phyloP scores from a whole-genome alignment of 1,140 invertebrate species.

The Camponotus vicinus region DNA sequence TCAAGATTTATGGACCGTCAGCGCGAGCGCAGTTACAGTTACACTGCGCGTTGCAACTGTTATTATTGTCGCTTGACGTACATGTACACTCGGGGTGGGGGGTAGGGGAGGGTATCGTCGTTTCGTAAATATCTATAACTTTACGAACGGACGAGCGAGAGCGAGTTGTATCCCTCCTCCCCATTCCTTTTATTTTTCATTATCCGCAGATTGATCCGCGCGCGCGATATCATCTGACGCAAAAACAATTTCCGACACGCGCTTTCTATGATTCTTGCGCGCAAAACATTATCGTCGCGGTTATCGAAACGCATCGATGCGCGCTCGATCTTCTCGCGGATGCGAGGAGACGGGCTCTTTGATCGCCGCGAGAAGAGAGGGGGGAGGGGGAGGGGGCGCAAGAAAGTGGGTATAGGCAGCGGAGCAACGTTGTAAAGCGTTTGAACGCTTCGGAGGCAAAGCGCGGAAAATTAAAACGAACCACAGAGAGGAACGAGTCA shows the following conservation, averaged over 20 bases:
- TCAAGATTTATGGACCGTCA: slow-evolving; percentile 5
- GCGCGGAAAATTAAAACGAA: slow-evolving; percentile 65
- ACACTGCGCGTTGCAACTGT: not conserved
- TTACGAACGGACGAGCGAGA: not conserved
- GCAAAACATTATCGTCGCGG: not conserved
- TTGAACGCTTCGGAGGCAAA: slow-evolving; percentile 59
- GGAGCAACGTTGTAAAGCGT: slow-evolving; percentile 39
- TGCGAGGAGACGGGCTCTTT: slow-evolving; percentile 32
- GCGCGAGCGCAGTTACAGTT: not conserved
- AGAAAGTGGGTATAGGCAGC: slow-evolving; percentile 48
- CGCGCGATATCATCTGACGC: not conserved
- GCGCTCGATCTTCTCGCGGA: slow-evolving; percentile 39
- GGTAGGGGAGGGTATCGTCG: not conserved
- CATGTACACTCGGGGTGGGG: no score
- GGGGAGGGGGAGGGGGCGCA: not conserved
- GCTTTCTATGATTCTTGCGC: slow-evolving; percentile 25
- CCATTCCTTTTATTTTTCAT: not conserved
- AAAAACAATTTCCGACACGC: slow-evolving; percentile 7
- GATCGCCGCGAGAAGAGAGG: slow-evolving; percentile 31
- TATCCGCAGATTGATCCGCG: not conserved
- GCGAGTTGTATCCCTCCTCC: not conserved
- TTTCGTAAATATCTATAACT: not conserved
- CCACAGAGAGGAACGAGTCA: slow-evolving; percentile 57
- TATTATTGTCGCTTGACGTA: slow-evolving; percentile 17
- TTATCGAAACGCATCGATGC: slow-evolving; percentile 43